Base-by-base conservation (phyloP, 2,888 invertebrate genomes). In the Notocelia uddmanniana region DNA sequence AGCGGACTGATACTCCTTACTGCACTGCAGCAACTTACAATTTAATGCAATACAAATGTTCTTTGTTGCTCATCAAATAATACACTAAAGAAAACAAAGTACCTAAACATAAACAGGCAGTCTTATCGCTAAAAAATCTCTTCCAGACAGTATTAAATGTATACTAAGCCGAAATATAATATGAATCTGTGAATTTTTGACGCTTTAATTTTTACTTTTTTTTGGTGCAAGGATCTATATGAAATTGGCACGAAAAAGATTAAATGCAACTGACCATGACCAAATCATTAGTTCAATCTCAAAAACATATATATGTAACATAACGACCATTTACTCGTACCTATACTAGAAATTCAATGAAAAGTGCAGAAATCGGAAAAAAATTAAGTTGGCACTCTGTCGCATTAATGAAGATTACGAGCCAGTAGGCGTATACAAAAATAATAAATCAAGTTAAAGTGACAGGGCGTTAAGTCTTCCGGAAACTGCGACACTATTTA, bases 401-500 rank as follows among this genome's bases (percentile, higher is more conserved):
- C 54, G 26, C 54, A 55, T 18, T 62, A 21, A 45, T 21, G 1
- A 31, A 45, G n/a, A 21, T 19, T 21, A 21, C 6, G n/a, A 26
- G n/a, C 26, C 0, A 19, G 10, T 21, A 21, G 45, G 23, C 37
- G 52, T 48, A 1, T 15, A 26, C 41, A 15, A 21, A 3, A 45
- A 60, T n/a, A 23, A 26, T 26, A 10, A 19, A 50, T 13, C 11
- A 63, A 19, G 45, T 48, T 34, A 63, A 26, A 58, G 15, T n/a
- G 57, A 64, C 63, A 58, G 18, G 18, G 26, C 58, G 58, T 37
- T 64, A 58, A 59, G 21, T 67, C 18, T n/a, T 62, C 26, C 19
- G 54, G 64, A 66, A 58, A 34, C 54, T 41, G 62, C 50, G 66
- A 75, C 74, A 73, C 70, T 76, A 75, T 79, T 76, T 81, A 81